Conservation (phyloP, 37 sponge, comb jelly and placozoan species). For the Eunapius fragilis region DNA sequence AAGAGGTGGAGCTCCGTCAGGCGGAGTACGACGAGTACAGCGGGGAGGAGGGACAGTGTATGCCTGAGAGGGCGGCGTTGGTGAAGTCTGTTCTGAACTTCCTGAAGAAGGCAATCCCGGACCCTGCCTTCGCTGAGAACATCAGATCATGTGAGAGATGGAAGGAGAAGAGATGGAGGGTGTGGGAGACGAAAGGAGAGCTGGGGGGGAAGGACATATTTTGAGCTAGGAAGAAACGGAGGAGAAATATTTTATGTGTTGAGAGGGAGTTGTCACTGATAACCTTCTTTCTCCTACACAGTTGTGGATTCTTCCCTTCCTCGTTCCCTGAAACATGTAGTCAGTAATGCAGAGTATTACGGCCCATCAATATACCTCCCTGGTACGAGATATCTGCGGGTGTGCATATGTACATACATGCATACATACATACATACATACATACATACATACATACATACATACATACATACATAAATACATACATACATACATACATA, state of each 20-base stretch:
- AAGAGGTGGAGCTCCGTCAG: background rate
- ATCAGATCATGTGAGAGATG: slow-evolving; percentile 75
- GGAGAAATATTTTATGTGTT: too few relatives aligned
- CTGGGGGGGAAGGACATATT: too few relatives aligned
- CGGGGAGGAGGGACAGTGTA: slow-evolving; percentile 38
- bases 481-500: slow-evolving; percentile 1
- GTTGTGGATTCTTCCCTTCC: slow-evolving; percentile 91
- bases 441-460: background rate
- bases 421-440: background rate
- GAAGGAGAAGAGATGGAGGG: too few relatives aligned
- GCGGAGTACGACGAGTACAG: slow-evolving; percentile 19
- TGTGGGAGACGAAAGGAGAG: too few relatives aligned
- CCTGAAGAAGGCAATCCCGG: slow-evolving; percentile 92
- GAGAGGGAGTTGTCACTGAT: background rate
- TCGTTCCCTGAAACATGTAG: slow-evolving; percentile 85
- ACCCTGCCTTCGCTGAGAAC: slow-evolving; percentile 88
- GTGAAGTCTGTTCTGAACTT: slow-evolving; percentile 97
- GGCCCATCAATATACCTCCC: slow-evolving; percentile 92
- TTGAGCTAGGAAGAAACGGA: too few relatives aligned
- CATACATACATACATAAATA: background rate
- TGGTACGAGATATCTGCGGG: slow-evolving; percentile 64
- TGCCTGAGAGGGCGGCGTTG: slow-evolving; percentile 93
- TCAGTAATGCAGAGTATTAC: slow-evolving; percentile 96
- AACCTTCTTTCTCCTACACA: slow-evolving; percentile 12
- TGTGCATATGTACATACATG: background rate